Conservation (phyloP, 2,113 vertebrate species). For the Tragelaphus strepsiceros region DNA sequence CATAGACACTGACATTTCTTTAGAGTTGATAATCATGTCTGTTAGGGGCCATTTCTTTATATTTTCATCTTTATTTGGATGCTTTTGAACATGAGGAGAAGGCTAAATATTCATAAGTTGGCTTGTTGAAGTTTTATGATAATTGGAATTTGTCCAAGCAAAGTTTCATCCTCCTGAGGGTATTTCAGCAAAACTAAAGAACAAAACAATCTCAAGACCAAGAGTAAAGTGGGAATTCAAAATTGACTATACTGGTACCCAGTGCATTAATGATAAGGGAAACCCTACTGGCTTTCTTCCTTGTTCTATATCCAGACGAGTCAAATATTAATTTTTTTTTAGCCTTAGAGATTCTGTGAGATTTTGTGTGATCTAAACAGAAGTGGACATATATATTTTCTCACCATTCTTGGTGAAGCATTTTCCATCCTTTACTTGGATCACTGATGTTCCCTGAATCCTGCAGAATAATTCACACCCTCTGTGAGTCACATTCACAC, state of each 20-base stretch:
- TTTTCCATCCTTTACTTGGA: neutral
- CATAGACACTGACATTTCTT: constrained; percentile 74
- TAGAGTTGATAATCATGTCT: constrained; percentile 68
- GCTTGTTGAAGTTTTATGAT: constrained; percentile 45
- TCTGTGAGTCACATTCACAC: neutral
- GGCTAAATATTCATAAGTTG: constrained; percentile 68
- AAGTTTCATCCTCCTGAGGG: constrained; percentile 60
- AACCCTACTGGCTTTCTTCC: neutral
- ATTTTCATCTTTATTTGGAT: constrained; percentile 66
- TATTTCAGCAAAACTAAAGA: constrained; percentile 58
- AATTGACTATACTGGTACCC: neutral
- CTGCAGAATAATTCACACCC: neutral
- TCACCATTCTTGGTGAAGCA: neutral
- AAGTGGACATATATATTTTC: neutral
- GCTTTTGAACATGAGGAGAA: constrained; percentile 57
- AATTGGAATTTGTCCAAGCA: constrained; percentile 48
- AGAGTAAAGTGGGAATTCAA: neutral
- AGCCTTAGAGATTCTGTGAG: neutral
- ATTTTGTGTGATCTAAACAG: neutral
- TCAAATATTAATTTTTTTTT: neutral
- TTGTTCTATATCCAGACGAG: neutral
- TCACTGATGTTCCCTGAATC: neutral
- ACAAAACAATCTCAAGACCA: constrained; percentile 11
- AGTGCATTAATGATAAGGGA: neutral
- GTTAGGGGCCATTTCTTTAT: constrained; percentile 59